phyloP scores from a whole-genome alignment of 2,888 invertebrate genomes.

The Thumatha senex region DNA sequence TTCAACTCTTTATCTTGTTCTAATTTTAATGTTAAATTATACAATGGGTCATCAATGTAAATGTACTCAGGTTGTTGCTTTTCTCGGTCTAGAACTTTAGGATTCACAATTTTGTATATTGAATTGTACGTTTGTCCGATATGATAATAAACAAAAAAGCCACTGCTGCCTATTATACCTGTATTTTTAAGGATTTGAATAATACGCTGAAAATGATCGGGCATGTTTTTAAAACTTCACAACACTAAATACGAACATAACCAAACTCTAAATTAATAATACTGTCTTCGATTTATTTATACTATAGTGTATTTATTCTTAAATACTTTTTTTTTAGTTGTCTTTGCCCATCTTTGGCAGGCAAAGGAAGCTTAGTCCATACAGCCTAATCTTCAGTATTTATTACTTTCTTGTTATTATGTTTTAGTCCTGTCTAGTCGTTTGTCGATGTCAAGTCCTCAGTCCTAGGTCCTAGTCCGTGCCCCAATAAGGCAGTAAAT shows the following conservation, averaged over 20 bases:
- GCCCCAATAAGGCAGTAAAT: too few species aligned
- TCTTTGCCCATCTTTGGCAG: too few species aligned
- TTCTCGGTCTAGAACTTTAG: constrained; percentile 66
- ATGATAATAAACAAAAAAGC: constrained; percentile 57
- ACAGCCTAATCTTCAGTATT: too few species aligned
- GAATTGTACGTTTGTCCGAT: constrained; percentile 53
- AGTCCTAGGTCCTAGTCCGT: too few species aligned
- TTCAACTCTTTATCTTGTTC: constrained; percentile 53
- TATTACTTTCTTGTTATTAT: too few species aligned
- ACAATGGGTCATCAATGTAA: constrained; percentile 75
- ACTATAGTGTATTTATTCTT: too few species aligned
- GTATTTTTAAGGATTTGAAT: constrained; percentile 56
- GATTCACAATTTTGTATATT: constrained; percentile 61
- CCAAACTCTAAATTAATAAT: neutral
- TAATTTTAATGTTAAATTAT: constrained; percentile 49
- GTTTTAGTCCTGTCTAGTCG: too few species aligned
- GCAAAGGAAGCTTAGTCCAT: too few species aligned
- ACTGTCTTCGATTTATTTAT: too few species aligned
- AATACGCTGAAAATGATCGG: constrained; percentile 55
- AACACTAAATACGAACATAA: neutral
- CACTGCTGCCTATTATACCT: constrained; percentile 49
- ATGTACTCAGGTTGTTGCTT: constrained; percentile 74
- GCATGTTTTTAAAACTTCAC: constrained; percentile 36
- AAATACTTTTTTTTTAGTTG: too few species aligned
- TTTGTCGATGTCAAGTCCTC: too few species aligned